Percentiles rank a stretch among this genome's conserved stretches.
phyloP scores from a whole-genome alignment of 2,797 vertebrate genomes.

The Lutjanus campechanus region DNA sequence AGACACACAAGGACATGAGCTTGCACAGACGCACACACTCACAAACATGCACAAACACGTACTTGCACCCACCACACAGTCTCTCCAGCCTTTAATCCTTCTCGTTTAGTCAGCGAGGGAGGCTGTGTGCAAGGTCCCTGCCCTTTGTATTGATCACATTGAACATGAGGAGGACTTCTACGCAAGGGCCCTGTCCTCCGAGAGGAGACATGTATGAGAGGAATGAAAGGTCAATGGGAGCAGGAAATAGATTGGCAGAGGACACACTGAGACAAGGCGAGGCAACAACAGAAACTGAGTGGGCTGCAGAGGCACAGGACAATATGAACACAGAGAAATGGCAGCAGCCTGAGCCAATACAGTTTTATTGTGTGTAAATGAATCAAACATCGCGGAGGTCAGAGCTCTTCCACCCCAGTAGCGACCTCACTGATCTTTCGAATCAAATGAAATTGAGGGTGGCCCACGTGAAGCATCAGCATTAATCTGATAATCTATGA shows the following conservation, averaged over 20 bases:
- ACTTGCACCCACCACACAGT: slow-evolving; percentile 48
- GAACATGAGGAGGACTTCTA: slow-evolving; percentile 74
- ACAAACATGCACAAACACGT: slow-evolving; percentile 53
- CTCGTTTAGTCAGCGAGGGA: slow-evolving; percentile 72
- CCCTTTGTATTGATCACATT: slow-evolving; percentile 83
- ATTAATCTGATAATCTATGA: slow-evolving; percentile 80
- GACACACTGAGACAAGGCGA: slow-evolving; percentile 55
- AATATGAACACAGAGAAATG: slow-evolving; percentile 52
- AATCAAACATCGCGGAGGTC: slow-evolving; percentile 74
- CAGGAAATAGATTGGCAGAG: slow-evolving; percentile 68
- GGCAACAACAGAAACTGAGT: slow-evolving; percentile 54
- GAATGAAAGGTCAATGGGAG: slow-evolving; percentile 78
- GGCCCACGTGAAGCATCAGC: slow-evolving; percentile 72
- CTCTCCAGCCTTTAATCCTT: slow-evolving; percentile 74
- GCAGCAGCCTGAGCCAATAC: slow-evolving; percentile 59
- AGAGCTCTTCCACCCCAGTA: slow-evolving; percentile 67
- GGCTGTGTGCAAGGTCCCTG: slow-evolving; percentile 79
- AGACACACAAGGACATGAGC: slow-evolving; percentile 48
- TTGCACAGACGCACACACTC: slow-evolving; percentile 44
- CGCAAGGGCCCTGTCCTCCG: slow-evolving; percentile 65
- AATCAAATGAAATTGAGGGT: slow-evolving; percentile 77
- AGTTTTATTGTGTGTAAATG: slow-evolving; percentile 78
- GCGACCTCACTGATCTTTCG: slow-evolving; percentile 73
- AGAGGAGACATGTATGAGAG: slow-evolving; percentile 73
- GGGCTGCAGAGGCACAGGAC: slow-evolving; percentile 52